phyloP scores from a whole-genome alignment of 2,113 vertebrate genomes.

The Cynoglossus semilaevis region DNA sequence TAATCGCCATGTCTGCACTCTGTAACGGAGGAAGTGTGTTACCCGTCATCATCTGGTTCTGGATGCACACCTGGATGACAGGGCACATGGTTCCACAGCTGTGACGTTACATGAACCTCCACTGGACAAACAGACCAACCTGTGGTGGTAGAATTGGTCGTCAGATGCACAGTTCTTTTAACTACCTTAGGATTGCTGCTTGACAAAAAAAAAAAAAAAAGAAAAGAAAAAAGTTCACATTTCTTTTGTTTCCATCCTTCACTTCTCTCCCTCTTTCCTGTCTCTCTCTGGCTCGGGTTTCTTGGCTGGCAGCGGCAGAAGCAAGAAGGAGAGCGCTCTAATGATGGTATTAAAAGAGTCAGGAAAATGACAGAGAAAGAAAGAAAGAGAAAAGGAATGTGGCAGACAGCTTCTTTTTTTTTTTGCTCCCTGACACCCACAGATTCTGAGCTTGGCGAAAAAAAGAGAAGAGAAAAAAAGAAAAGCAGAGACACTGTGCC shows the following conservation, averaged over 20 bases:
- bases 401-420: slow-evolving; percentile 54
- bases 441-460: slow-evolving; percentile 42
- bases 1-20: slow-evolving; percentile 3
- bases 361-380: slow-evolving; percentile 63
- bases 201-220: too few species aligned
- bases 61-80: slow-evolving; percentile 52
- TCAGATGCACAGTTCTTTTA: slow-evolving; percentile 5
- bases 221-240: slow-evolving; percentile 12
- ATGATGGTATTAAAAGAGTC: slow-evolving; percentile 69
- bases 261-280: slow-evolving; percentile 8
- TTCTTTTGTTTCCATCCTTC: slow-evolving; percentile 35
- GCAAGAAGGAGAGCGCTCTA: slow-evolving; percentile 62
- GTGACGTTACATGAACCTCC: background rate
- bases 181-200: slow-evolving; percentile 20
- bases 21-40: slow-evolving; percentile 16
- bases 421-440: slow-evolving; percentile 67
- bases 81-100: slow-evolving; percentile 11
- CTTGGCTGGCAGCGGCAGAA: slow-evolving; percentile 58
- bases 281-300: slow-evolving; percentile 36
- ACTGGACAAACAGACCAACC: background rate
- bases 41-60: slow-evolving; percentile 31
- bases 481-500: slow-evolving; percentile 44
- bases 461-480: slow-evolving; percentile 14
- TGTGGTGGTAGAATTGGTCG: background rate
- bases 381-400: slow-evolving; percentile 48